Conservation (phyloP, 2,113 vertebrate species). For the Crypturellus undulatus region DNA sequence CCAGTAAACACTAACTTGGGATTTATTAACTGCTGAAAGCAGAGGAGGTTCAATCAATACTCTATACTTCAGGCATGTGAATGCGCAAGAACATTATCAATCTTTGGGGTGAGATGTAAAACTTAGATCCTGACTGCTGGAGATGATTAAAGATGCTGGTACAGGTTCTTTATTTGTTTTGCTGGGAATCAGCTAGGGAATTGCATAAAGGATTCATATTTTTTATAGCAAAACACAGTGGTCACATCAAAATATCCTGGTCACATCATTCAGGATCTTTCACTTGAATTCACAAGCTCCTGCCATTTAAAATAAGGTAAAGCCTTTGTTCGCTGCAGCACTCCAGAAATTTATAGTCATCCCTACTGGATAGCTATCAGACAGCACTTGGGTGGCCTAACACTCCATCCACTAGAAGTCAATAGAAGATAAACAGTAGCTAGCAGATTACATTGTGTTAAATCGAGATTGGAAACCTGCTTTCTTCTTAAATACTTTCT, state of each 20-base stretch:
- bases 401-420: background rate
- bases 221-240: background rate
- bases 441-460: background rate
- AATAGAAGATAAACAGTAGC: background rate
- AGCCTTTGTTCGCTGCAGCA: background rate
- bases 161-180: background rate
- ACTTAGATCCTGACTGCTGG: background rate
- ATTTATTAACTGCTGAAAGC: conserved; percentile 65
- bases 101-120: conserved; percentile 15
- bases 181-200: background rate
- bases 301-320: background rate
- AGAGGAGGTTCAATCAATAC: conserved; percentile 40
- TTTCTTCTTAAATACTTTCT: background rate
- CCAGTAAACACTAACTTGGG: conserved; percentile 42
- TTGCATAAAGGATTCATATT: background rate
- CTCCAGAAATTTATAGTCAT: background rate
- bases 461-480: background rate
- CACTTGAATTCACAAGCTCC: background rate
- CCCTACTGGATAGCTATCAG: background rate
- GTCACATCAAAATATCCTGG: background rate
- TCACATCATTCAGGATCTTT: background rate
- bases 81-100: background rate
- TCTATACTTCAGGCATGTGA: conserved; percentile 22
- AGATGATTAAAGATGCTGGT: background rate
- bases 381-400: background rate